Evolutionary conservation across 1,140 invertebrate genomes (phyloP).

Genomic region (Meloidogyne chitwoodi): DNA sequence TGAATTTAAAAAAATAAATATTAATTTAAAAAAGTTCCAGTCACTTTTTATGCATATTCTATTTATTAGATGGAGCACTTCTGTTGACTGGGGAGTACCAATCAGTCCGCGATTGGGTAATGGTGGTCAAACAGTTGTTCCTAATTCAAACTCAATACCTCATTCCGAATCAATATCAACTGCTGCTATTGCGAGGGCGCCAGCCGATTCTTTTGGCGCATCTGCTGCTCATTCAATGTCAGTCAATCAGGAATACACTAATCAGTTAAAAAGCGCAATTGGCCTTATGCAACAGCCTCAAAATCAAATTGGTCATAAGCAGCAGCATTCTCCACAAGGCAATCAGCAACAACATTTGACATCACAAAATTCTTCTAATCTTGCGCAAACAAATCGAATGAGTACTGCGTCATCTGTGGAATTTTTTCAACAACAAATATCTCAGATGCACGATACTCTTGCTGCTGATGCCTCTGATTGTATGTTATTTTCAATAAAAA

Average conservation of each 20-base stretch:
- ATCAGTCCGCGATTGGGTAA: neutral
- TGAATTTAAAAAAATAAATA: neutral
- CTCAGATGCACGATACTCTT: slow-evolving; percentile 4
- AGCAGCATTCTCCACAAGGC: neutral
- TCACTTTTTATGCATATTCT: neutral
- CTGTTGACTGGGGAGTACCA: slow-evolving; percentile 4
- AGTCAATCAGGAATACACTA: slow-evolving; percentile 15
- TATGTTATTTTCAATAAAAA: neutral
- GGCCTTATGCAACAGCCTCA: slow-evolving; percentile 1
- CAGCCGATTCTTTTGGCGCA: neutral
- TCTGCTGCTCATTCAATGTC: slow-evolving; percentile 8
- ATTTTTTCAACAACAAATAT: slow-evolving; percentile 1
- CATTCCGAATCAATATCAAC: neutral
- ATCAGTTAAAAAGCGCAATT: slow-evolving; percentile 10
- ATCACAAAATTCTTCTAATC: neutral
- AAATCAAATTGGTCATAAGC: neutral
- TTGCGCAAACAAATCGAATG: neutral
- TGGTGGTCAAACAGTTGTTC: neutral
- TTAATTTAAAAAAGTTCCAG: neutral
- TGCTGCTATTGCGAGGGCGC: neutral
- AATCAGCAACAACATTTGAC: neutral
- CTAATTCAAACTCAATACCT: neutral
- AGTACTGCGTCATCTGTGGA: neutral
- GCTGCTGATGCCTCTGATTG: neutral
- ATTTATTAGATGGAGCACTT: slow-evolving; percentile 7